These are phyloP conservation scores for Cassiopea andromeda DNA, from an alignment of 30 jellyfish, hydroid and myxozoan species.

Conservation along the genomic window DNA sequence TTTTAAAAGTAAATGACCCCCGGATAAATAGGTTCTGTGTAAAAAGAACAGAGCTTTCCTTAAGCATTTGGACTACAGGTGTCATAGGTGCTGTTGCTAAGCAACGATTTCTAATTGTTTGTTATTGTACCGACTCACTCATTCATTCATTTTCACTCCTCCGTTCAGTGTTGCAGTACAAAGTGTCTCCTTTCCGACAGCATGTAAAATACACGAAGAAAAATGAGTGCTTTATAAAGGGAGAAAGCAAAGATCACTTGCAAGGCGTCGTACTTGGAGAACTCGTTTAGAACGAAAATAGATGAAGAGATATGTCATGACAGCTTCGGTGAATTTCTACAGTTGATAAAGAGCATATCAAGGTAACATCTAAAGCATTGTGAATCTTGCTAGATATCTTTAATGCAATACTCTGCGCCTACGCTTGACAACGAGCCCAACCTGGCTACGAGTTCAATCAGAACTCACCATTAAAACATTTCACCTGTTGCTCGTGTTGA, in stretches of 20 bases:
- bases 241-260: background rate
- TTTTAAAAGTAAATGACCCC: slow-evolving; percentile 10
- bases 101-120: slow-evolving; percentile 45
- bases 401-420: background rate
- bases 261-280: background rate
- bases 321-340: background rate
- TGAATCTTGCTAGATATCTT: background rate
- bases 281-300: background rate
- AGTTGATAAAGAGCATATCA: background rate
- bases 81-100: slow-evolving; percentile 25
- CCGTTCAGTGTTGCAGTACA: background rate
- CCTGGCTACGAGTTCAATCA: background rate
- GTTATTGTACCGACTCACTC: background rate
- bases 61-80: slow-evolving; percentile 49
- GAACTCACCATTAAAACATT: background rate
- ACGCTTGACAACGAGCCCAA: background rate
- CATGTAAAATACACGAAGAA: background rate
- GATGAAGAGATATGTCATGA: background rate
- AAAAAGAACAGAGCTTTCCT: slow-evolving; percentile 51
- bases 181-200: background rate
- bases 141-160: slow-evolving; percentile 9
- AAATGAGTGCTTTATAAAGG: background rate
- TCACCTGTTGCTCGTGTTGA: slow-evolving; percentile 5
- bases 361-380: background rate
- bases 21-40: background rate